A percentile compares a stretch with the other conserved stretches of the same genome.
phyloP scores from a whole-genome alignment of 2,888 invertebrate genomes.

The Macrophya alboannulata region DNA sequence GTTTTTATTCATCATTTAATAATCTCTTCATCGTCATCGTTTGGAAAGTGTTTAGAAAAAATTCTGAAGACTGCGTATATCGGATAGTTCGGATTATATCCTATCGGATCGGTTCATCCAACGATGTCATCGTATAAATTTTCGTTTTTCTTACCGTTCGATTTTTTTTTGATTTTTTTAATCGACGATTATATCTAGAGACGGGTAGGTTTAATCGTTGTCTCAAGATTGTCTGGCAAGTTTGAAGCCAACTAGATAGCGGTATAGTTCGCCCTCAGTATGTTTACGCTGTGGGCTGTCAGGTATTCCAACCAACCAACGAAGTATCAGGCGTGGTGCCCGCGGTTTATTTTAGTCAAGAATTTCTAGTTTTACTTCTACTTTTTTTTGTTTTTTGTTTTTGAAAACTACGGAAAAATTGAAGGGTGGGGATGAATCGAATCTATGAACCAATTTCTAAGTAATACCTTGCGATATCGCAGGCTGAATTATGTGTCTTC shows the following conservation, averaged over 20 bases:
- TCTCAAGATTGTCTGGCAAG: constrained; percentile 14
- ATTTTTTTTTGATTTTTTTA: background rate
- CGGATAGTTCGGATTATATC: background rate
- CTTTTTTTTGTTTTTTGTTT: background rate
- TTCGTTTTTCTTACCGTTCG: background rate
- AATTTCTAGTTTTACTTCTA: constrained; percentile 49
- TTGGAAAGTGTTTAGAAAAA: background rate
- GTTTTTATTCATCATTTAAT: too few species aligned
- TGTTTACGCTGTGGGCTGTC: constrained; percentile 56
- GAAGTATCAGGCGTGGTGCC: constrained; percentile 54
- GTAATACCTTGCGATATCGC: background rate
- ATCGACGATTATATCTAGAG: background rate
- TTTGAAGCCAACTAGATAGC: constrained; percentile 14
- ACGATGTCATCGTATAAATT: background rate
- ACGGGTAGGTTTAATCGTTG: background rate
- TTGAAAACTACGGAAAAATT: background rate
- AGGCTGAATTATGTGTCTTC: background rate
- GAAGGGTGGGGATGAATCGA: background rate
- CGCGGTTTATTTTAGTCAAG: constrained; percentile 61
- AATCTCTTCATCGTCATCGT: too few species aligned
- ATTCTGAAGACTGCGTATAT: too few species aligned
- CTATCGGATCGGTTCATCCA: too few species aligned
- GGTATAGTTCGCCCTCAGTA: constrained; percentile 13
- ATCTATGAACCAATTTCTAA: background rate
- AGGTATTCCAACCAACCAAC: constrained; percentile 48